Percentiles rank a stretch among this genome's conserved stretches.
Evolutionary conservation across 2,113 vertebrate genomes (phyloP).

Genomic region (Pelecanus crispus): DNA sequence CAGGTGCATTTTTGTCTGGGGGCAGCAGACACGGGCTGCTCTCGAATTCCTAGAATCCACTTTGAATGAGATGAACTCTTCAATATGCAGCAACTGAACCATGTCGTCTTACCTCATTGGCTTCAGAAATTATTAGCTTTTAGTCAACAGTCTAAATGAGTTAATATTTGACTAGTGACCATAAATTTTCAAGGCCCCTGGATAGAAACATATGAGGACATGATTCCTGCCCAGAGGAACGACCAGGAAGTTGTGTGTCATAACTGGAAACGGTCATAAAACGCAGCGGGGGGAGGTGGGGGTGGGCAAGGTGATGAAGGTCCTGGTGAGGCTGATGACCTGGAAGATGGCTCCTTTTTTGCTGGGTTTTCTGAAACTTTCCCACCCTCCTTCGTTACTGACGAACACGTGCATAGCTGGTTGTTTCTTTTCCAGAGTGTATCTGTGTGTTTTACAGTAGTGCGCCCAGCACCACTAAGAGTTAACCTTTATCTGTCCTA

Average conservation of each 20-base stretch:
- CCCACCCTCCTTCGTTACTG: not conserved
- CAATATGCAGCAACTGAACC: not conserved
- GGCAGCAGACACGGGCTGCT: constrained; percentile 3
- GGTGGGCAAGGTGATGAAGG: not conserved
- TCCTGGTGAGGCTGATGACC: not conserved
- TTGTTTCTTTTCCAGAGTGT: not conserved
- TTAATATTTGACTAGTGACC: constrained; percentile 39
- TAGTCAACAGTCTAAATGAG: constrained; percentile 3
- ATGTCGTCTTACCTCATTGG: not conserved
- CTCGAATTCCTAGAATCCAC: not conserved
- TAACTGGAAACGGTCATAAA: not conserved
- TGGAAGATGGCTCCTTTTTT: not conserved
- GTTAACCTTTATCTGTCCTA: not conserved
- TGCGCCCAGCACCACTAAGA: not conserved
- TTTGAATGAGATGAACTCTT: not conserved
- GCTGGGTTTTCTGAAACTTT: not conserved
- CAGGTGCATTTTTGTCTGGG: constrained; percentile 1
- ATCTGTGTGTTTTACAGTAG: not conserved
- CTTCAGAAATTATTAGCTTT: constrained; percentile 47
- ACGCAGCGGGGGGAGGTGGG: too few relatives aligned
- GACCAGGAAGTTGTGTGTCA: not conserved
- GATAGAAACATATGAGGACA: not conserved
- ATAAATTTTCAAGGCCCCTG: constrained; percentile 9
- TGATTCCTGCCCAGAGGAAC: not conserved
- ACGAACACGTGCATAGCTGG: rapidly evolving